A percentile compares a stretch with the other conserved stretches of the same genome.
phyloP scores from a whole-genome alignment of 2,888 invertebrate genomes.

The Syrphus vitripennis region DNA sequence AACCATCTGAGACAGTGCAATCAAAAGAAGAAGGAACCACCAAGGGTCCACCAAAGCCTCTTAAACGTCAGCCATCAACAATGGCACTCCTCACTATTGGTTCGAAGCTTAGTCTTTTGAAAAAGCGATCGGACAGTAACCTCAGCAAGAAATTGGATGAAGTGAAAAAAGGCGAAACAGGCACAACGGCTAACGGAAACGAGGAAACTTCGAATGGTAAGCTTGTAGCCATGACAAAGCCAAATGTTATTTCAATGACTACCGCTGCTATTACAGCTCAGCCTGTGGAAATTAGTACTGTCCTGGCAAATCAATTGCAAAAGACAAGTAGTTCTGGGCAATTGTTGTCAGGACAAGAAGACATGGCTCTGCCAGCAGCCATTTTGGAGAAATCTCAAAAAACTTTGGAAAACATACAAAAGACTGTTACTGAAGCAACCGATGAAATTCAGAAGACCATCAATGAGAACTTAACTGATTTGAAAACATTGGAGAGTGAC shows the following conservation, averaged over 20 bases:
- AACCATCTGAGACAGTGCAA: background rate
- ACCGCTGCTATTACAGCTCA: slow-evolving; percentile 84
- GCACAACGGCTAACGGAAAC: background rate
- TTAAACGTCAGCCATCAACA: slow-evolving; percentile 76
- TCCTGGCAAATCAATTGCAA: slow-evolving; percentile 82
- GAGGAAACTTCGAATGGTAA: slow-evolving; percentile 62
- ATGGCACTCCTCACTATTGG: slow-evolving; percentile 77
- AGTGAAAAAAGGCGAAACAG: slow-evolving; percentile 70
- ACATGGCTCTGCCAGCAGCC: slow-evolving; percentile 72
- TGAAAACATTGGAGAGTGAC: slow-evolving; percentile 78
- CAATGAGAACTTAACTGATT: slow-evolving; percentile 78
- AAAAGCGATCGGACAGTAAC: slow-evolving; percentile 77
- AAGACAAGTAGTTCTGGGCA: slow-evolving; percentile 67
- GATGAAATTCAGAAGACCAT: slow-evolving; percentile 80
- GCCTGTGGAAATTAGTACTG: slow-evolving; percentile 83
- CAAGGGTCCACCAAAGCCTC: slow-evolving; percentile 27
- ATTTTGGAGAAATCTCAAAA: slow-evolving; percentile 78
- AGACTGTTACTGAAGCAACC: slow-evolving; percentile 78
- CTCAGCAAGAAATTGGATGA: slow-evolving; percentile 75
- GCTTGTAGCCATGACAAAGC: slow-evolving; percentile 73
- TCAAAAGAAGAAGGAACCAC: slow-evolving; percentile 54
- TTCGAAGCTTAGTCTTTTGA: slow-evolving; percentile 77
- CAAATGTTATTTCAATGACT: slow-evolving; percentile 83
- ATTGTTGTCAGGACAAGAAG: slow-evolving; percentile 69
- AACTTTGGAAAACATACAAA: slow-evolving; percentile 77